phyloP scores from a whole-genome alignment of 2,113 vertebrate genomes.

The Ciconia stormi region DNA sequence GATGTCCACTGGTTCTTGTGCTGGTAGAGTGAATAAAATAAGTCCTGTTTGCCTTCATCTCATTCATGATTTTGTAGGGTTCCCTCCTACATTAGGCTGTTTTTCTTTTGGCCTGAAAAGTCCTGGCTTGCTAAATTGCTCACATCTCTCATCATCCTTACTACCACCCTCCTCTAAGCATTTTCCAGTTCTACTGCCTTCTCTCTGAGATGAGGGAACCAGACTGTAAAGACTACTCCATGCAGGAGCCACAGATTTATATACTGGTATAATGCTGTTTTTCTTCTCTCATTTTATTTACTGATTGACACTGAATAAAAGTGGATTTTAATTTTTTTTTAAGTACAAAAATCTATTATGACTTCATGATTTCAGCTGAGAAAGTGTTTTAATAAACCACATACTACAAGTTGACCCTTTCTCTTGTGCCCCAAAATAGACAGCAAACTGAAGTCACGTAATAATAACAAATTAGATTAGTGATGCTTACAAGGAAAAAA shows the following conservation, averaged over 20 bases:
- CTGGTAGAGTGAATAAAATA: not conserved
- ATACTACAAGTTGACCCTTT: not conserved
- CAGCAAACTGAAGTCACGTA: not conserved
- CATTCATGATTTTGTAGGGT: not conserved
- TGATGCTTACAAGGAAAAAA: not conserved
- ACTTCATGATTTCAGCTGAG: not conserved
- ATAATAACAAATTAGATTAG: not conserved
- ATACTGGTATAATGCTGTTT: not conserved
- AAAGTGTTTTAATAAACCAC: not conserved
- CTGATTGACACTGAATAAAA: not conserved
- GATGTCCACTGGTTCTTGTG: not conserved
- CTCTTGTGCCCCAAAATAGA: not conserved
- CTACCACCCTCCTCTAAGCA: not conserved
- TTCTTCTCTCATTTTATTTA: not conserved
- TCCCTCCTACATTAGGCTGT: not conserved
- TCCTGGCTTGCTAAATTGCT: not conserved
- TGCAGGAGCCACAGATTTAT: not conserved
- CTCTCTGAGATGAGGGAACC: not conserved
- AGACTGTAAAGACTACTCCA: not conserved
- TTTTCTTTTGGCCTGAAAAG: not conserved
- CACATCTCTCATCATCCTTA: not conserved
- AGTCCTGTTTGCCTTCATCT: not conserved
- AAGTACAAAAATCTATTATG: not conserved
- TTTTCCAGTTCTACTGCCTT: not conserved
- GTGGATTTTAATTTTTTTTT: not conserved